A percentile compares a stretch with the other conserved stretches of the same genome.
phyloP scores from a whole-genome alignment of 2,113 vertebrate species.

The Fukomys damarensis region DNA sequence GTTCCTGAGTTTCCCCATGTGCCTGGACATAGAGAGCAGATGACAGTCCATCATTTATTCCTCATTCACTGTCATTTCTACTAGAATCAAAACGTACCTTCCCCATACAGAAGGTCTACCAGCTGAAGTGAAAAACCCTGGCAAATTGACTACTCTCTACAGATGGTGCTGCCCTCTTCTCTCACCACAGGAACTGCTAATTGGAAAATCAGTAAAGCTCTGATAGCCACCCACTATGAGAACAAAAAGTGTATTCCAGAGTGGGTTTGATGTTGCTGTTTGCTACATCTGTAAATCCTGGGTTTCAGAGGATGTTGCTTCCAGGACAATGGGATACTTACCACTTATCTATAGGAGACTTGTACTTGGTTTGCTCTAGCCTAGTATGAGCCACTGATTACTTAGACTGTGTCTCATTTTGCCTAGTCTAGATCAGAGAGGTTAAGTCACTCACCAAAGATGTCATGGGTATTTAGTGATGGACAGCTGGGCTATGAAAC shows the following conservation, averaged over 20 bases:
- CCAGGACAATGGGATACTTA: not conserved
- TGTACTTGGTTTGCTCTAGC: not conserved
- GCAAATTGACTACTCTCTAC: constrained; percentile 24
- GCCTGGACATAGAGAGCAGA: not conserved
- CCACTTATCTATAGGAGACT: constrained; percentile 30
- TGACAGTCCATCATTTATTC: constrained; percentile 6
- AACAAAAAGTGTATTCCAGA: not conserved
- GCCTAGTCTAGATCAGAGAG: constrained; percentile 6
- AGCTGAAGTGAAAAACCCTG: constrained; percentile 38
- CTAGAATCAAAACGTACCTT: constrained; percentile 41
- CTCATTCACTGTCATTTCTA: constrained; percentile 41
- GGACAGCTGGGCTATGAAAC: not conserved
- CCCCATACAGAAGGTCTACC: not conserved
- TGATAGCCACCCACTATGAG: not conserved
- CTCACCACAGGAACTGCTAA: not conserved
- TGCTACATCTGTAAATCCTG: not conserved
- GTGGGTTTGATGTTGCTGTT: not conserved
- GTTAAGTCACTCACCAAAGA: not conserved
- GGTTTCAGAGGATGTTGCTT: not conserved
- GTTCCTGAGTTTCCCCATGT: constrained; percentile 12
- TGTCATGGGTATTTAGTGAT: constrained; percentile 34
- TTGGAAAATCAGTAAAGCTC: constrained; percentile 28
- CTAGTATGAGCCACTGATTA: not conserved
- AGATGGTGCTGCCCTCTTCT: not conserved
- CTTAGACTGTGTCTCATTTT: constrained; percentile 45